Conservation (phyloP, 2,888 invertebrate genomes). For the Nyleta sp. region DNA sequence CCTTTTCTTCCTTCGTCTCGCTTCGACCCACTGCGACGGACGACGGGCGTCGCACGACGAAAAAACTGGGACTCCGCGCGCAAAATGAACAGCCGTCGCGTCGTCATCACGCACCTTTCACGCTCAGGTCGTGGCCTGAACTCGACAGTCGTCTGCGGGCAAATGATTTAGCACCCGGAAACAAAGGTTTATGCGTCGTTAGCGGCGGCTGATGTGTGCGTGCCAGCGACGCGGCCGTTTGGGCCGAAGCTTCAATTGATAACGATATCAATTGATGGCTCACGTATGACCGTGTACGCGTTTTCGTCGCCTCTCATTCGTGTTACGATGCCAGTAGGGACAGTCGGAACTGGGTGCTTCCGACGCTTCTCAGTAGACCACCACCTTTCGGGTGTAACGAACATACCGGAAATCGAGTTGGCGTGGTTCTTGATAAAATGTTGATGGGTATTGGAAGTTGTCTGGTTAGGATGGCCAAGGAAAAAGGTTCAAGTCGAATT, state of each 20-base stretch:
- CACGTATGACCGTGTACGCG: no score
- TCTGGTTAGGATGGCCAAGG: no score
- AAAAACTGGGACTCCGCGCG: slow-evolving; percentile 29
- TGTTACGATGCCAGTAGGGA: no score
- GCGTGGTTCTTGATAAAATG: no score
- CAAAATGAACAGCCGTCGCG: slow-evolving; percentile 33
- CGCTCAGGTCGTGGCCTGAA: not conserved
- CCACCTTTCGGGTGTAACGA: no score
- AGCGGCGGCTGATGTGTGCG: slow-evolving; percentile 22
- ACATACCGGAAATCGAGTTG: no score
- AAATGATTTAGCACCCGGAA: slow-evolving; percentile 39
- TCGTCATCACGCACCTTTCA: not conserved
- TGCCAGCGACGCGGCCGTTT: slow-evolving; percentile 13
- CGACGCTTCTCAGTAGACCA: no score
- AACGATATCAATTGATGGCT: slow-evolving; percentile 29
- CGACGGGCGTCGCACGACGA: slow-evolving; percentile 28
- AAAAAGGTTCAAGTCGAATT: no score
- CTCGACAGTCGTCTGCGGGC: not conserved
- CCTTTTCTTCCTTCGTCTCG: slow-evolving; percentile 52
- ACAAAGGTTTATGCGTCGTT: slow-evolving; percentile 45
- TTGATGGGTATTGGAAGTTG: no score
- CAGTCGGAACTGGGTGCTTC: no score
- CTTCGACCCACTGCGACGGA: slow-evolving; percentile 30
- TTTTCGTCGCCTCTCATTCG: no score
- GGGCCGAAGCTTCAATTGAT: slow-evolving; percentile 33